Evolutionary conservation across 1,140 invertebrate species (phyloP), one percentile per base, ranked within the genome.

Genomic region (Ylistrum balloti): DNA sequence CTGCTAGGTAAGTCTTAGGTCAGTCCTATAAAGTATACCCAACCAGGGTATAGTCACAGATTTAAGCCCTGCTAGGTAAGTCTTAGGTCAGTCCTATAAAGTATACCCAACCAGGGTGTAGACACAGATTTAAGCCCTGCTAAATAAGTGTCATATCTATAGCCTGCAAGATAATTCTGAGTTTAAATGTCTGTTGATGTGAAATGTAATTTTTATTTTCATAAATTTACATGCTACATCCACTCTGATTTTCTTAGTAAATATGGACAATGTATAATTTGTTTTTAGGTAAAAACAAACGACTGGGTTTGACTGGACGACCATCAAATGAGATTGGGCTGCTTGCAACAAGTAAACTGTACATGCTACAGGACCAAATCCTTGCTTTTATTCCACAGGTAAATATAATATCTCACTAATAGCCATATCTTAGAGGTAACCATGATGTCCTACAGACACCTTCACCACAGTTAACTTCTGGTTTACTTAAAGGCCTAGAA

Each of bases 371-470:
- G 93, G 98, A 99, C 96, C 97, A 98, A 95, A 99, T 99, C 93
- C 99, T 99, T 96, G 99, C 99, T 1, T 99, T 99, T 96, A 99
- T 99, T 15, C 99, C 99, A 74, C 99, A 99, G 98, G 99, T 99
- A 97, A 97, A 95, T 93, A 74, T 17, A 74, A n/a, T 85, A 28
- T 85, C 90, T 10, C 91, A 9, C 85, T 33, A 5, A 15, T 33
- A 17, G 2, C 3, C 33, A 22, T 22, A 22, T 74, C 0, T n/a
- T 11, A 74, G 5, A 74, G 22, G 56, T 74, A 28, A 74, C 15
- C n/a, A 74, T 5, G 28, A 74, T n/a, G 28, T 74, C 2, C 45
- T 17, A 56, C 22, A 56, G 13, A 17, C 20, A 22, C 9, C 45
- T 20, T 11, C 45, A 38, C 13, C 35, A 5, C 35, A 38, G n/a